A percentile compares a stretch with the other conserved stretches of the same genome.
Conservation (phyloP, 2,888 invertebrate genomes). For the Lissonota sp. region DNA sequence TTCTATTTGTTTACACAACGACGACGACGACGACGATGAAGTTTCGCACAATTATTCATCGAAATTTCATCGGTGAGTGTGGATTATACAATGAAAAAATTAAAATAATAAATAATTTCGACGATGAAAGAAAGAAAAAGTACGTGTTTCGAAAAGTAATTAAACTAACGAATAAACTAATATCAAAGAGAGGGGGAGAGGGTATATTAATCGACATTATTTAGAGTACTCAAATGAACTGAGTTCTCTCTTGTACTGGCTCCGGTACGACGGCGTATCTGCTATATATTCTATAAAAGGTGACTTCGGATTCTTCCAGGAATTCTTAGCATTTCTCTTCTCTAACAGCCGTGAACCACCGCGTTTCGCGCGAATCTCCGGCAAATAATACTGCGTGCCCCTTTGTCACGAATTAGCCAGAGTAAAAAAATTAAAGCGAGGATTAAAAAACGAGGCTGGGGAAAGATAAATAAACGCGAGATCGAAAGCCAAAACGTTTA, state of each 20-base stretch:
- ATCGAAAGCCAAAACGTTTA: constrained; percentile 17
- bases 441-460: constrained; percentile 1
- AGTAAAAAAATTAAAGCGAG: constrained; percentile 30
- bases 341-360: constrained; percentile 16
- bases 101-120: constrained; percentile 75
- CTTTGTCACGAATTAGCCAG: constrained; percentile 51
- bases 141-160: constrained; percentile 46
- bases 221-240: constrained; percentile 55
- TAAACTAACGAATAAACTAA: constrained; percentile 62
- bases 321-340: not conserved
- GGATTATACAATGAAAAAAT: constrained; percentile 37
- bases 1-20: not conserved
- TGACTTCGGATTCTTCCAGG: constrained; percentile 45
- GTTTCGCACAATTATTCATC: constrained; percentile 17
- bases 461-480: not conserved
- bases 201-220: constrained; percentile 36
- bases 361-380: constrained; percentile 46
- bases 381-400: constrained; percentile 68
- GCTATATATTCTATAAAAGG: constrained; percentile 34
- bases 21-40: constrained; percentile 18
- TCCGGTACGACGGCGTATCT: constrained; percentile 56
- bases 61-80: constrained; percentile 34
- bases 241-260: constrained; percentile 69
- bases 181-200: constrained; percentile 51
- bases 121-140: constrained; percentile 11